These are phyloP conservation scores for Argyrosomus regius DNA, from an alignment of 2,797 vertebrate species.

Conservation along the genomic window DNA sequence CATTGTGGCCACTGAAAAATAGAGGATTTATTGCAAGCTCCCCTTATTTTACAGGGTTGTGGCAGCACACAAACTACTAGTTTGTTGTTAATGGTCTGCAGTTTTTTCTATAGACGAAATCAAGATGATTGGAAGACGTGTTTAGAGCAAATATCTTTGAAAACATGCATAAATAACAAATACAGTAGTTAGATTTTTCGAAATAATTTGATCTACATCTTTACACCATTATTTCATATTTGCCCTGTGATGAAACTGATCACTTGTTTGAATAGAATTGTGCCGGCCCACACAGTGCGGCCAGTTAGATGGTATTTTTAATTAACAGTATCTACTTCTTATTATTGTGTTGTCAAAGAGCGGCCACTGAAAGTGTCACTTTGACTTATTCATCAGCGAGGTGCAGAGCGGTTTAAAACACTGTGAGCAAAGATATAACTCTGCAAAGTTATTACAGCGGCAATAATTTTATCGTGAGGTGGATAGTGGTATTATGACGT, in stretches of 20 bases:
- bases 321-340: neutral
- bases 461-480: neutral
- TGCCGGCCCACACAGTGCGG: neutral
- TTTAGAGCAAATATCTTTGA: neutral
- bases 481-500: neutral
- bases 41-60: conserved; percentile 56
- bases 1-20: conserved; percentile 60
- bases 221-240: neutral
- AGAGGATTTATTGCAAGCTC: conserved; percentile 52
- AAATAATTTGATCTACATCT: neutral
- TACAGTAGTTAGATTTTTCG: neutral
- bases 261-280: neutral
- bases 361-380: neutral
- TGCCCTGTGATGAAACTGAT: neutral
- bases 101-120: conserved; percentile 24
- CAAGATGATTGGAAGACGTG: neutral
- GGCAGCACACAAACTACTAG: conserved; percentile 35
- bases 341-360: conserved; percentile 10
- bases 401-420: neutral
- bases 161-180: neutral
- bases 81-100: conserved; percentile 39
- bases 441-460: neutral
- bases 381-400: neutral
- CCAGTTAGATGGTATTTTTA: neutral
- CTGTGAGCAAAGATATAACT: neutral